Conservation (phyloP, 53 echinoderm and acorn worm genomes). For the Arbacia lixula region DNA sequence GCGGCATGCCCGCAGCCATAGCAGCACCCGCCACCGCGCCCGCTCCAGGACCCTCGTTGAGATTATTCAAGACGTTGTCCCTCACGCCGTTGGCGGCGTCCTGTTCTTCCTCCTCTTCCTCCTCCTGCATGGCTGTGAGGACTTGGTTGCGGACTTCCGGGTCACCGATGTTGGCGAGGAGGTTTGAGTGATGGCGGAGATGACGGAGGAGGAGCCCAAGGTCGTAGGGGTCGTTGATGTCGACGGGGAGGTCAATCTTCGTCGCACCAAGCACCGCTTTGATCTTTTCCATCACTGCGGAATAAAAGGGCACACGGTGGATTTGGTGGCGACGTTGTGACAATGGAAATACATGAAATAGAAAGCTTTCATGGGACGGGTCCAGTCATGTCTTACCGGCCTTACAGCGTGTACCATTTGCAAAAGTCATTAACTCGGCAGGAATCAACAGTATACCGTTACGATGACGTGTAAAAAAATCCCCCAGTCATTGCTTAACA, state of each 20-base stretch:
- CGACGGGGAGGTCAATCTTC: conserved; percentile 92
- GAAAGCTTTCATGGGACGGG: too few species aligned
- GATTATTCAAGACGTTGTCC: conserved; percentile 15
- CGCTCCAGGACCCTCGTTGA: neutral
- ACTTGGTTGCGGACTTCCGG: conserved; percentile 78
- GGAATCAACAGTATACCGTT: too few species aligned
- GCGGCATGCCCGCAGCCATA: neutral
- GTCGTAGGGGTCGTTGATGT: conserved; percentile 97
- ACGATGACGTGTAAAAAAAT: too few species aligned
- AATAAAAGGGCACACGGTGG: too few species aligned
- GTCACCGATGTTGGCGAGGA: conserved; percentile 85
- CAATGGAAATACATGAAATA: too few species aligned
- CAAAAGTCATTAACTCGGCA: too few species aligned
- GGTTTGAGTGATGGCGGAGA: conserved; percentile 86
- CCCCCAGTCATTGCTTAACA: too few species aligned
- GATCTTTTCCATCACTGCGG: conserved; percentile 79
- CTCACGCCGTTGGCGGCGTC: conserved; percentile 30
- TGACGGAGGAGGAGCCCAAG: conserved; percentile 92
- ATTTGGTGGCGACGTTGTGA: too few species aligned
- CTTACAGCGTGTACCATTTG: too few species aligned
- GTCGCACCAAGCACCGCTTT: conserved; percentile 79
- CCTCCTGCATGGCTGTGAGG: conserved; percentile 50
- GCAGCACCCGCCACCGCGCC: neutral
- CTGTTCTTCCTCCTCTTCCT: conserved; percentile 37
- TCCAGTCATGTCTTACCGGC: too few species aligned